Evolutionary conservation across 2,888 invertebrate species (phyloP), one percentile per base, ranked within the genome.

Genomic region (Eupithecia inturbata): DNA sequence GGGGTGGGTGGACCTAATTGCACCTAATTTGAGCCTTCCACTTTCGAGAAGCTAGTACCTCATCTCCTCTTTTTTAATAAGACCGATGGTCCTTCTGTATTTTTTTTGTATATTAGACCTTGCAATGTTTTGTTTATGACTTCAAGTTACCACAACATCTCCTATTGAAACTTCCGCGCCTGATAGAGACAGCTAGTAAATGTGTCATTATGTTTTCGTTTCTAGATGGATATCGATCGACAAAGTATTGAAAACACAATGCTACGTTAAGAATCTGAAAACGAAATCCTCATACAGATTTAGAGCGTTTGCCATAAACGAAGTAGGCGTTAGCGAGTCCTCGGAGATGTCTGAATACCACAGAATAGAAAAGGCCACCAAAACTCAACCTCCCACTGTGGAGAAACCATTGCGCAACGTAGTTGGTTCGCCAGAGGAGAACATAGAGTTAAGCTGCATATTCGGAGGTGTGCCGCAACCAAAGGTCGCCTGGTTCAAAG

Each of bases 381-480:
- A 93, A 72, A 91, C 94, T 70, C 95, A 96, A 85, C 92, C 96
- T 9, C 97, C 97, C 26, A 95, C 95, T 28, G 95, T 97, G 66
- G 95, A 96, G 81, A 96, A 97, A 85, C 95, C 96, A 66, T 93
- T 98, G 64, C 96, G 95, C 84, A 96, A 97, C 84, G 88, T 96
- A 26, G 92, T 95, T 10, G 95, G 95, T 60, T 96, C 96, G 69
- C 95, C 96, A 64, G 95, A 95, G 73, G 95, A 96, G 83, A 95
- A 96, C 71, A 91, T 97, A n/a, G 96, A 96, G 71, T 89, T 98
- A 19, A 95, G 96, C 7, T 97, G 97, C 86, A 96, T 97, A 80
- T 96, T 98, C 81, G 96, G 96, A 74, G 98, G 97, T 60, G 91
- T 96, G 78, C 98, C 98, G 22, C 94, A 95, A 84, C 97, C 98